Conservation (phyloP, 2,113 vertebrate genomes). For the Sapajus apella region DNA sequence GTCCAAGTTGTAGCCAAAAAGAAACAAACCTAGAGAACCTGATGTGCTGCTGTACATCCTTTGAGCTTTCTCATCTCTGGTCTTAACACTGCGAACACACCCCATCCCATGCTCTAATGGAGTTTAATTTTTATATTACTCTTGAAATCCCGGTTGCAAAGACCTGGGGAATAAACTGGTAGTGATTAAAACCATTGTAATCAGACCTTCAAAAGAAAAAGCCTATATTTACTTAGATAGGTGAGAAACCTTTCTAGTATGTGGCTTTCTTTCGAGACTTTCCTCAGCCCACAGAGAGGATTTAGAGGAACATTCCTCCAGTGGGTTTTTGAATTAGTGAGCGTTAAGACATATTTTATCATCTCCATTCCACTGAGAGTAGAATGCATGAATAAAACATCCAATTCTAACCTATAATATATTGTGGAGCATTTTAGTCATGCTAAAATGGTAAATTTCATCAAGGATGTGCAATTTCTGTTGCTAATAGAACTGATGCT, state of each 20-base stretch:
- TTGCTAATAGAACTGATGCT: background rate
- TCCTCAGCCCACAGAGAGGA: background rate
- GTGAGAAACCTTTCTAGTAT: background rate
- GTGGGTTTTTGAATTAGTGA: background rate
- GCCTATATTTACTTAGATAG: background rate
- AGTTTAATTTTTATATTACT: background rate
- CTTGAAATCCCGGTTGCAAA: background rate
- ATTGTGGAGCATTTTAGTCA: background rate
- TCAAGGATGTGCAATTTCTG: background rate
- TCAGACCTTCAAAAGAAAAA: background rate
- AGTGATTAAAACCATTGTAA: background rate
- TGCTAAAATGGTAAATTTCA: background rate
- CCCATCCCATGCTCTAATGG: too few relatives aligned
- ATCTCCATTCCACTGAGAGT: background rate
- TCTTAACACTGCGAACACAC: rapidly evolving
- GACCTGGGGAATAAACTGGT: background rate
- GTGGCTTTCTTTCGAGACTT: background rate
- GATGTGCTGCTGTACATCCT: background rate
- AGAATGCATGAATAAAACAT: background rate
- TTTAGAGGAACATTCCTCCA: background rate
- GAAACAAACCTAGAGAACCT: background rate
- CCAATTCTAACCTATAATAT: background rate
- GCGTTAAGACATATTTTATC: background rate
- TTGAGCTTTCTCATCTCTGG: background rate
- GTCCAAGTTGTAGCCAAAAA: background rate